Evolutionary conservation across 2,797 vertebrate species (phyloP).

Genomic region (Pseudopleuronectes americanus): DNA sequence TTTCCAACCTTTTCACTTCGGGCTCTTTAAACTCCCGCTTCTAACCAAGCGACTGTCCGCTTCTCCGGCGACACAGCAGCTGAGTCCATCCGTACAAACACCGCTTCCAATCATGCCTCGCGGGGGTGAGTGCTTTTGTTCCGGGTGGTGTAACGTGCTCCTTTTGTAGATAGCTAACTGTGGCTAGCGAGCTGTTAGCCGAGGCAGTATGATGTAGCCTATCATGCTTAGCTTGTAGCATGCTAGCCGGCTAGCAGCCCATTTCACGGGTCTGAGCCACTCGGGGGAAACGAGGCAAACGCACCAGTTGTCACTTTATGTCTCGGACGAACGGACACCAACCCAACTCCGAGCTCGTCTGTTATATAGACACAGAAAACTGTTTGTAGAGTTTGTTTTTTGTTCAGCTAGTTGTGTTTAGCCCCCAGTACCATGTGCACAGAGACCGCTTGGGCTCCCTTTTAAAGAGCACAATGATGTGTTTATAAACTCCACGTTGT

Average conservation of each 20-base stretch:
- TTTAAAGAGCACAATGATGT: neutral
- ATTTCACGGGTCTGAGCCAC: neutral
- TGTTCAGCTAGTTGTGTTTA: neutral
- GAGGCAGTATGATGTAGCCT: slow-evolving; percentile 14
- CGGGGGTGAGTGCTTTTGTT: slow-evolving; percentile 78
- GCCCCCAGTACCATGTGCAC: slow-evolving; percentile 40
- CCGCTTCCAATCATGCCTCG: slow-evolving; percentile 78
- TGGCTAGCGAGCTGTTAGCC: slow-evolving; percentile 52
- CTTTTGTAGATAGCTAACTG: slow-evolving; percentile 21
- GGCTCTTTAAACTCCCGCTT: slow-evolving; percentile 12
- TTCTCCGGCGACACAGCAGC: neutral
- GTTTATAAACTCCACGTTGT: neutral
- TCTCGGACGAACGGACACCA: neutral
- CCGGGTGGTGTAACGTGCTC: neutral
- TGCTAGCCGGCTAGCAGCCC: slow-evolving; percentile 62
- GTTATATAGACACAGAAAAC: fast-evolving
- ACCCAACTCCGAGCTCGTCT: neutral
- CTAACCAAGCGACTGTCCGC: neutral
- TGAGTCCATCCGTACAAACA: neutral
- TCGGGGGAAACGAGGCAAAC: neutral
- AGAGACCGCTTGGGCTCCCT: neutral
- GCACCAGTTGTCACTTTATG: neutral
- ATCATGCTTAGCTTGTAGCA: slow-evolving; percentile 69
- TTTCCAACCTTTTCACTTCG: slow-evolving; percentile 44
- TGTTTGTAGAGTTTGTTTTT: fast-evolving